These are phyloP conservation scores for Saccopteryx leptura DNA, from an alignment of 2,113 vertebrate species.

Conservation along the genomic window DNA sequence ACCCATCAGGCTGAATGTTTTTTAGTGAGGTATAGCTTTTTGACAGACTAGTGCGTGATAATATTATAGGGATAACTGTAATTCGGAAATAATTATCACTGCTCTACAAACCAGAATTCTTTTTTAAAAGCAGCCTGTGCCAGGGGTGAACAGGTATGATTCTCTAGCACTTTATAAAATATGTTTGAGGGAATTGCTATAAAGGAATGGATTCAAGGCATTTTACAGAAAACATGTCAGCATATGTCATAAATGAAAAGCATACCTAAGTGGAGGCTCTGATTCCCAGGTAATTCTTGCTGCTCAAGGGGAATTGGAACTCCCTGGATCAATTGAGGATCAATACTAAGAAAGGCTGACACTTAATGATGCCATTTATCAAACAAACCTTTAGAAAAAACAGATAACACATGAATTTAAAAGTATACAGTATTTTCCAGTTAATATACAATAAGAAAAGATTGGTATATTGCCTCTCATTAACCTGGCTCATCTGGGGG, in stretches of 20 bases:
- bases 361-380: slow-evolving; percentile 34
- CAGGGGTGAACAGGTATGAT: slow-evolving; percentile 6
- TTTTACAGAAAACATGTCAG: slow-evolving; percentile 57
- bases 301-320: slow-evolving; percentile 46
- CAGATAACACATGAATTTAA: neutral
- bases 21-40: slow-evolving; percentile 56
- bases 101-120: neutral
- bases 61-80: neutral
- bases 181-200: neutral
- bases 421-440: slow-evolving; percentile 49
- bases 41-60: slow-evolving; percentile 16
- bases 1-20: slow-evolving; percentile 42
- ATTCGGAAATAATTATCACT: slow-evolving; percentile 12
- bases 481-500: slow-evolving; percentile 36
- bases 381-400: slow-evolving; percentile 74
- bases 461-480: slow-evolving; percentile 61
- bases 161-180: slow-evolving; percentile 67
- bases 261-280: neutral
- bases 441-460: slow-evolving; percentile 1
- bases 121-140: slow-evolving; percentile 24
- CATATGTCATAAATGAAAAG: slow-evolving; percentile 35
- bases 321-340: slow-evolving; percentile 33
- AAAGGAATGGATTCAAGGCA: slow-evolving; percentile 66
- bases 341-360: neutral
- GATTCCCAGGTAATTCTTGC: neutral